phyloP scores from a whole-genome alignment of 1,140 invertebrate species.

The Saccostrea glomerata region DNA sequence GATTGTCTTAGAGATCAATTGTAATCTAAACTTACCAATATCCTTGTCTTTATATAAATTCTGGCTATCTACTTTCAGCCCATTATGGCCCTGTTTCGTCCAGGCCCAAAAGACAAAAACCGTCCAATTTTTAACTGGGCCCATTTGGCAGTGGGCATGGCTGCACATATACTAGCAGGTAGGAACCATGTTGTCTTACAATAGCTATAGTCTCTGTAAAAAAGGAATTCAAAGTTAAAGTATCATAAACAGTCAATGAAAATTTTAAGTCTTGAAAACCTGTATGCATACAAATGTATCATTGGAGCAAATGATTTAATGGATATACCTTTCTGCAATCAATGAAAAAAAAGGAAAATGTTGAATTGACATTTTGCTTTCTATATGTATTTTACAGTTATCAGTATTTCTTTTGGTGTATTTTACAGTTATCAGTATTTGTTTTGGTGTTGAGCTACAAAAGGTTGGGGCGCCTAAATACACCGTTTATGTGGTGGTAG shows the following conservation, averaged over 20 bases:
- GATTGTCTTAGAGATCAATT: not conserved
- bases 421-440: slow-evolving; percentile 88
- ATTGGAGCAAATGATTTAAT: no score
- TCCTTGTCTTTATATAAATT: not conserved
- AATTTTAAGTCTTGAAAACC: no score
- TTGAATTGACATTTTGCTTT: not conserved
- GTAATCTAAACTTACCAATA: not conserved
- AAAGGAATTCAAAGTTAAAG: no score
- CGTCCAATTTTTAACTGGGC: slow-evolving; percentile 95
- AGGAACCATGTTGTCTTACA: slow-evolving; percentile 57
- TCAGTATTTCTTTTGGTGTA: slow-evolving; percentile 94
- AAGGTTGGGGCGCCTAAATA: slow-evolving; percentile 92
- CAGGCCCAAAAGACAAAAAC: slow-evolving; percentile 88
- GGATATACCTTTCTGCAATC: no score
- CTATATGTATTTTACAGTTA: slow-evolving; percentile 78
- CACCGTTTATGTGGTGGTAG: slow-evolving; percentile 91
- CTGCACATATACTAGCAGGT: slow-evolving; percentile 93
- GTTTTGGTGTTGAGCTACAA: slow-evolving; percentile 90
- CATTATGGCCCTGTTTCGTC: slow-evolving; percentile 91
- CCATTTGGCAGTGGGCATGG: slow-evolving; percentile 94
- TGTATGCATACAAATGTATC: no score
- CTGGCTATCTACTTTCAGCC: slow-evolving; percentile 85
- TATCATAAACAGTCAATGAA: no score
- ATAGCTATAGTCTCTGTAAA: not conserved
- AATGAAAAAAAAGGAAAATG: no score